These are phyloP conservation scores for Luffia ferchaultella DNA, from an alignment of 2,888 invertebrate species.

Conservation along the genomic window DNA sequence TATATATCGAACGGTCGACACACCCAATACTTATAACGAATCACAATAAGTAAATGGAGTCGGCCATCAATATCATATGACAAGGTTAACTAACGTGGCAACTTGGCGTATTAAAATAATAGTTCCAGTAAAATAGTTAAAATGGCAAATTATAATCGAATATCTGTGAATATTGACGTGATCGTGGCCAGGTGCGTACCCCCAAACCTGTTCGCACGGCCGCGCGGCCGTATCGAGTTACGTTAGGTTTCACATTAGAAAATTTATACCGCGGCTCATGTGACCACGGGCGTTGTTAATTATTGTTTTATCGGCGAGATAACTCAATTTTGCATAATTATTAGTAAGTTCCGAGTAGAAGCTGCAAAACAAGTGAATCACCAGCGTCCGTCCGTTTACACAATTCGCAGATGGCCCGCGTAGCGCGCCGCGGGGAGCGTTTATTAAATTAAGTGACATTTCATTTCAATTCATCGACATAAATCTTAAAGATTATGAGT, in stretches of 20 bases:
- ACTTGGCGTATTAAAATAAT: conserved; percentile 5
- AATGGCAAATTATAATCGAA: conserved; percentile 2
- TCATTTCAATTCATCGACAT: conserved; percentile 49
- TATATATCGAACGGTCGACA: no score
- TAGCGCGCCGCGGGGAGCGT: conserved; percentile 40
- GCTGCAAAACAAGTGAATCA: conserved; percentile 63
- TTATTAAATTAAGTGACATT: conserved; percentile 60
- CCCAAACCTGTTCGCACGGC: conserved; percentile 46
- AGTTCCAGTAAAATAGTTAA: conserved; percentile 1
- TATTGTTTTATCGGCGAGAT: conserved; percentile 58
- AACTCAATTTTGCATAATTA: conserved; percentile 48
- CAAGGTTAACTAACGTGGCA: no score
- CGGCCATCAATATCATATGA: no score
- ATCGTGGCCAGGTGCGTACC: conserved; percentile 44
- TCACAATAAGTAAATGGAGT: no score
- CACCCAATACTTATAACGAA: no score
- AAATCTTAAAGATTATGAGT: conserved; percentile 48
- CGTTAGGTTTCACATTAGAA: conserved; percentile 63
- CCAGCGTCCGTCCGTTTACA: conserved; percentile 18
- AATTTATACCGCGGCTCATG: conserved; percentile 59
- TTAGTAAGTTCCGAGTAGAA: conserved; percentile 53
- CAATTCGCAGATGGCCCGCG: conserved; percentile 27
- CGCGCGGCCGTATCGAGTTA: conserved; percentile 44
- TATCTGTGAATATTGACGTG: conserved; percentile 40
- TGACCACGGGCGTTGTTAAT: conserved; percentile 56